phyloP scores from a whole-genome alignment of 2,113 vertebrate species.

The Lophura nycthemera region DNA sequence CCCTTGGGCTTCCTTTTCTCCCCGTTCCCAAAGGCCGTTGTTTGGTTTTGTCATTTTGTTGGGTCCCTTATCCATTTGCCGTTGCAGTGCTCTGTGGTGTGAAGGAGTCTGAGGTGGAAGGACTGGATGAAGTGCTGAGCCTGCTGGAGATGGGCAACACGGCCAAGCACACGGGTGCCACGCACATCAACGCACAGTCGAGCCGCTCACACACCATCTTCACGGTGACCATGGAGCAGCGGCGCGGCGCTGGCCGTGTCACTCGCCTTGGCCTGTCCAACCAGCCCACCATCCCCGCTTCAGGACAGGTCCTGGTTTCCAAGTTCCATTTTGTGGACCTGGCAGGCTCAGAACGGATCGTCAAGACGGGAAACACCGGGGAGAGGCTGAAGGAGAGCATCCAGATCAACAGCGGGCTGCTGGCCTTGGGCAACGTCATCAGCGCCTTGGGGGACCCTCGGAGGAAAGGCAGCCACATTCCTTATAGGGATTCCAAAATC shows the following conservation, averaged over 20 bases:
- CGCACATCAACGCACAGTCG: constrained; percentile 91
- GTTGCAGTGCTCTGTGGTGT: constrained; percentile 90
- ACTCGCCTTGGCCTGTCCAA: constrained; percentile 22
- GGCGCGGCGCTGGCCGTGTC: constrained; percentile 81
- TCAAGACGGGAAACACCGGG: constrained; percentile 91
- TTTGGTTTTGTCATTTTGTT: not conserved
- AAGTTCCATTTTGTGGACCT: constrained; percentile 98
- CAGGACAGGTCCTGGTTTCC: constrained; percentile 87
- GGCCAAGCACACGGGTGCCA: constrained; percentile 92
- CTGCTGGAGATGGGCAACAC: constrained; percentile 94
- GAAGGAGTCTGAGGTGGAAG: constrained; percentile 94
- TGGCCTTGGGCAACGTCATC: constrained; percentile 95
- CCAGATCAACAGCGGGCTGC: constrained; percentile 95
- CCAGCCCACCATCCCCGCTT: not conserved
- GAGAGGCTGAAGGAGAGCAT: constrained; percentile 96
- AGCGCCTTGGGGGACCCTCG: constrained; percentile 93
- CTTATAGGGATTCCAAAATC: constrained; percentile 98
- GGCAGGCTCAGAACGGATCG: constrained; percentile 92
- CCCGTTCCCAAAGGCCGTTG: fast-evolving
- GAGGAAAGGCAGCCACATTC: constrained; percentile 91
- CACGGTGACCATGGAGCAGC: constrained; percentile 93
- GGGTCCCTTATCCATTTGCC: not conserved
- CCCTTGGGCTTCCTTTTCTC: not conserved
- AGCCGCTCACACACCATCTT: constrained; percentile 97
- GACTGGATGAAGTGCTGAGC: constrained; percentile 95